Conservation (phyloP, 2,888 invertebrate genomes). For the Horisme vitalbata region DNA sequence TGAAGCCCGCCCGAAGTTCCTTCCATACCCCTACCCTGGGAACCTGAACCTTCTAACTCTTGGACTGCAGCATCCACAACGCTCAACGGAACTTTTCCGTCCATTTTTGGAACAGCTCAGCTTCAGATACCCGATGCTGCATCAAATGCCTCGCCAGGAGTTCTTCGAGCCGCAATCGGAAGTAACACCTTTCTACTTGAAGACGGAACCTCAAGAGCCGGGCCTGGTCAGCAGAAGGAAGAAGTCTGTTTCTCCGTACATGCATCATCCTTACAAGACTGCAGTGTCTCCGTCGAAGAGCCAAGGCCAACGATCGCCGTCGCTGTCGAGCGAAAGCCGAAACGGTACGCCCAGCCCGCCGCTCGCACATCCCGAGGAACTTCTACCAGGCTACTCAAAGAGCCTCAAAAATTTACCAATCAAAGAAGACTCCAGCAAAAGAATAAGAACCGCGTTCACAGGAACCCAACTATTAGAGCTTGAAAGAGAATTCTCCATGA, state of each 20-base stretch:
- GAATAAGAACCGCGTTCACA: constrained; percentile 96
- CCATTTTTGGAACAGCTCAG: constrained; percentile 74
- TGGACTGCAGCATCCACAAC: constrained; percentile 82
- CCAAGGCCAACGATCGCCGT: constrained; percentile 69
- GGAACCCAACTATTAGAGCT: constrained; percentile 93
- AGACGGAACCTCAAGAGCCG: constrained; percentile 65
- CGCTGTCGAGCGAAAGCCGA: constrained; percentile 74
- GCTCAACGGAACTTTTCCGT: constrained; percentile 72
- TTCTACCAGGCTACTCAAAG: constrained; percentile 70
- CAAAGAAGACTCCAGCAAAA: constrained; percentile 88
- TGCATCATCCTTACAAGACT: constrained; percentile 70
- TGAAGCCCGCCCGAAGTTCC: constrained; percentile 71
- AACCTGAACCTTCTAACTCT: constrained; percentile 85
- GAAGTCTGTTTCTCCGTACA: constrained; percentile 70
- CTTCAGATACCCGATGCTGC: constrained; percentile 68
- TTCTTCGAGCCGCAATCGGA: constrained; percentile 55
- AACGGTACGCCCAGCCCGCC: constrained; percentile 83
- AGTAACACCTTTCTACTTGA: constrained; percentile 54
- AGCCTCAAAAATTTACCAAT: constrained; percentile 73
- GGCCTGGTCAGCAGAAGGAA: constrained; percentile 63
- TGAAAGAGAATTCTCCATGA: constrained; percentile 93
- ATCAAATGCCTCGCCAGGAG: constrained; percentile 69
- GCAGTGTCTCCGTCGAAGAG: constrained; percentile 65
- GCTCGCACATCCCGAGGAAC: constrained; percentile 68
- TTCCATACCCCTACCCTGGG: constrained; percentile 85